Evolutionary conservation across 2,888 invertebrate genomes (phyloP), one percentile per base, ranked within the genome.

Genomic region (Beris chalybata): DNA sequence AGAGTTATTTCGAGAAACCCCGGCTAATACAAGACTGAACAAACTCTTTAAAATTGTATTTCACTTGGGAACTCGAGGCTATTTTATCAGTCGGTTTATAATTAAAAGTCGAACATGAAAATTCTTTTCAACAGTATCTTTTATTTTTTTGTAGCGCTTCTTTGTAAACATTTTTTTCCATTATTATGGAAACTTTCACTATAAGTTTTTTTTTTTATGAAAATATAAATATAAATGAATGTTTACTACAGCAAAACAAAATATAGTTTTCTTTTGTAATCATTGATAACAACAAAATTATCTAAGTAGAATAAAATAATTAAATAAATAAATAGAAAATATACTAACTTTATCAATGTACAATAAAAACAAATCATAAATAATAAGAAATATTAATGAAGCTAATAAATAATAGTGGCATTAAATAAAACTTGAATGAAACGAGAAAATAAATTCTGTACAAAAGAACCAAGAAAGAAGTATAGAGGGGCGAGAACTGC

Each of bases 101-200:
- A 22, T 22, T 22, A 22, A 22, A 22, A 22, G 22, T 22, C 22
- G 22, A 22, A 22, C 22, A 22, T 22, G 22, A 22, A 22, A 22
- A 22, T 22, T 38, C 9, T 7, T 38, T 38, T 38, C 9, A 38
- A 38, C 38, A 38, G 9, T 38, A 3, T 9, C 7, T 38, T 38
- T 38, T 38, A 38, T 38, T 38, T 38, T n/a, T 22, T 9, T 38
- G 38, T 38, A 38, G 29, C 44, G 12, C 45, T 9, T 43, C 29
- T 58, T 58, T 45, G 45, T 58, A 58, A 58, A 45, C 47, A 58
- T 58, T 45, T 58, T 58, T 58, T 58, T 44, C 30, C 47, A 58
- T 32, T 31, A 54, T 31, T 31, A 31, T n/a, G 22, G 32, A 54
- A 38, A 32, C 32, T 56, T 38, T 52, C 52, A 52, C 32, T 43